Percentiles rank a stretch among this genome's conserved stretches.
These are phyloP conservation scores for Neoseiulus cucumeris DNA, from an alignment of 1,140 invertebrate species.

Conservation along the genomic window DNA sequence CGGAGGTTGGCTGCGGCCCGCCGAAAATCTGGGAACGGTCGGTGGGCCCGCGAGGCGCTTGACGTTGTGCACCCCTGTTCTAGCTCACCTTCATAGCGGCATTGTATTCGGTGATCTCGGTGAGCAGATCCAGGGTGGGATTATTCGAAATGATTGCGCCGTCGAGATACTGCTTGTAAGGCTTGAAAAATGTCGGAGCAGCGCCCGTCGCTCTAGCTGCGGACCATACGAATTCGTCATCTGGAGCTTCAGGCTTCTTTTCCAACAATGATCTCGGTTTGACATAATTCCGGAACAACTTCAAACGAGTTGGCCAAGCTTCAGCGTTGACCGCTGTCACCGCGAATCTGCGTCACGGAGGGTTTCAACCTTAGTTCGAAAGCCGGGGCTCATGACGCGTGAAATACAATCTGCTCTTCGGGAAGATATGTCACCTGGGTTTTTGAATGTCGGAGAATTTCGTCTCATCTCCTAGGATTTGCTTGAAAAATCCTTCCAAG, in stretches of 20 bases:
- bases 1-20: too few relatives aligned
- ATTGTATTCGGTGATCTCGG: constrained; percentile 3
- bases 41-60: too few relatives aligned
- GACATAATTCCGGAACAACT: constrained; percentile 6
- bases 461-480: not conserved
- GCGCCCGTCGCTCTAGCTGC: not conserved
- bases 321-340: constrained; percentile 1
- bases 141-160: constrained; percentile 1
- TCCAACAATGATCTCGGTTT: not conserved
- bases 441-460: constrained; percentile 6
- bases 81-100: not conserved
- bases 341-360: not conserved
- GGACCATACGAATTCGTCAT: not conserved
- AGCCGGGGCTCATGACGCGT: too few relatives aligned
- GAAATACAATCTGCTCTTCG: too few relatives aligned
- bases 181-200: constrained; percentile 8
- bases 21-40: too few relatives aligned
- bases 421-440: too few relatives aligned
- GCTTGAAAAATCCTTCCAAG: not conserved
- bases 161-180: constrained; percentile 2
- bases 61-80: too few relatives aligned
- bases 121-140: not conserved
- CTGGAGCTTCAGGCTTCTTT: not conserved
- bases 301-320: not conserved
- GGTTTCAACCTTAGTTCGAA: too few relatives aligned